phyloP scores from a whole-genome alignment of 2,797 vertebrate species.

The Masticophis lateralis region DNA sequence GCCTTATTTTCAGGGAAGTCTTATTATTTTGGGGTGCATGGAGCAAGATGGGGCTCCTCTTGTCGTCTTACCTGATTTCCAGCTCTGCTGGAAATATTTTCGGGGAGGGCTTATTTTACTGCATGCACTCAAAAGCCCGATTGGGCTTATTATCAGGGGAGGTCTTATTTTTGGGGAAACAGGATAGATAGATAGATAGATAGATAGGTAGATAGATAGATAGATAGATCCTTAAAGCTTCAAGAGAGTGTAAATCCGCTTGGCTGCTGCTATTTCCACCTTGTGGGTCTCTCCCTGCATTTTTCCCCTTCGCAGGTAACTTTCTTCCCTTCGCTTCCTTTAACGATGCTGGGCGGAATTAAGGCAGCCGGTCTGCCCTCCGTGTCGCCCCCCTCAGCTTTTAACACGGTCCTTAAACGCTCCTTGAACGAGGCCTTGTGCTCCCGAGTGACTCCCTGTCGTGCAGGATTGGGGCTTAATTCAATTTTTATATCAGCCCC shows the following conservation, averaged over 20 bases:
- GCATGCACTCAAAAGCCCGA: no score
- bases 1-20: no score
- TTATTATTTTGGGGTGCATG: no score
- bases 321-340: background rate
- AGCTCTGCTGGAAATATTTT: no score
- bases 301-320: background rate
- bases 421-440: background rate
- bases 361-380: no score
- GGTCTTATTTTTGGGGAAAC: no score
- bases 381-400: background rate
- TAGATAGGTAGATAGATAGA: fast-evolving
- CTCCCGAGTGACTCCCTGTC: background rate
- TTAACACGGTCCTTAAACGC: background rate
- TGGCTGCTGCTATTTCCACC: background rate
- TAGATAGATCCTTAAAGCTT: background rate
- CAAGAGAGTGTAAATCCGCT: background rate
- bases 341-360: background rate
- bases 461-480: background rate
- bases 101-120: no score
- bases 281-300: background rate
- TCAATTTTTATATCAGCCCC: background rate
- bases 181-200: no score
- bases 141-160: no score
- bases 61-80: no score
- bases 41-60: no score